These are phyloP conservation scores for Caenorhabditis drosophilae DNA, from an alignment of 2,888 invertebrate species.

Conservation along the genomic window DNA sequence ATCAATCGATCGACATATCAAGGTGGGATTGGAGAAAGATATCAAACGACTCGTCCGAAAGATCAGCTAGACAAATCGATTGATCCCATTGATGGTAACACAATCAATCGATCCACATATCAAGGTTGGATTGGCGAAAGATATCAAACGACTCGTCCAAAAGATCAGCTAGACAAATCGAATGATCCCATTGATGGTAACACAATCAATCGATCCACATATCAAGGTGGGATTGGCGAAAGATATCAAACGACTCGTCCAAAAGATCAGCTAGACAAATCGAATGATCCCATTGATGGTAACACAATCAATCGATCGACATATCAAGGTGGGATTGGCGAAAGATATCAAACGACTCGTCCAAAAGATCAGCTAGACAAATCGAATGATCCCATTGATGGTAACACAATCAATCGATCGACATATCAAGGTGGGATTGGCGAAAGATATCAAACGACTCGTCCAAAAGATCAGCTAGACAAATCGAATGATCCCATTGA, in stretches of 20 bases:
- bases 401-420: conserved; percentile 9
- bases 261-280: conserved; percentile 9
- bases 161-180: conserved; percentile 10
- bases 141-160: conserved; percentile 7
- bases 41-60: conserved; percentile 7
- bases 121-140: conserved; percentile 14
- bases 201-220: conserved; percentile 12
- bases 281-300: conserved; percentile 9
- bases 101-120: conserved; percentile 13
- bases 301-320: conserved; percentile 12
- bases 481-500: conserved; percentile 9
- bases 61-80: conserved; percentile 10
- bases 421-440: conserved; percentile 16
- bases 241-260: conserved; percentile 8
- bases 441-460: conserved; percentile 6
- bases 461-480: conserved; percentile 12
- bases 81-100: conserved; percentile 9
- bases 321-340: conserved; percentile 13
- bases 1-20: conserved; percentile 15
- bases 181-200: conserved; percentile 9
- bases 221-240: conserved; percentile 15
- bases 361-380: conserved; percentile 11
- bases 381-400: conserved; percentile 10
- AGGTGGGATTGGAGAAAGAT: conserved; percentile 13
- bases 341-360: conserved; percentile 6